phyloP scores from a whole-genome alignment of 2,888 invertebrate genomes.

The Cylindroiulus punctatus region DNA sequence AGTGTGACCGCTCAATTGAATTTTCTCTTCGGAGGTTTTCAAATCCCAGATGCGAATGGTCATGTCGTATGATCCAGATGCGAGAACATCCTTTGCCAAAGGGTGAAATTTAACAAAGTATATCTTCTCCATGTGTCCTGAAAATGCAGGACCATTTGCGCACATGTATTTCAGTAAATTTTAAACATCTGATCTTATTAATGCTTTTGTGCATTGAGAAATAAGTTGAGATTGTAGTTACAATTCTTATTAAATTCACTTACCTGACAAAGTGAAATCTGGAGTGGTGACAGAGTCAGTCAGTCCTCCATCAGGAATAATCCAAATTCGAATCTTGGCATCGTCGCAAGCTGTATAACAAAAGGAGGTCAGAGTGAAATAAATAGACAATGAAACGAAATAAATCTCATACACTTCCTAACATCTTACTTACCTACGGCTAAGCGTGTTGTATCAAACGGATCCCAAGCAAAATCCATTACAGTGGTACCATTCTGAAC shows the following conservation, averaged over 20 bases:
- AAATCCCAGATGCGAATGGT: slow-evolving; percentile 87
- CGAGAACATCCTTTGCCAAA: slow-evolving; percentile 83
- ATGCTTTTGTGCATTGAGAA: background rate
- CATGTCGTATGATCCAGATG: slow-evolving; percentile 90
- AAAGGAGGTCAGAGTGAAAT: background rate
- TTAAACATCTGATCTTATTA: no score
- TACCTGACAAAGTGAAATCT: slow-evolving; percentile 69
- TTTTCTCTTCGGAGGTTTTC: slow-evolving; percentile 70
- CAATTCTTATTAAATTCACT: background rate
- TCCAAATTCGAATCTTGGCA: slow-evolving; percentile 83
- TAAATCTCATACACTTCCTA: background rate
- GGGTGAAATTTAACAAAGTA: slow-evolving; percentile 93
- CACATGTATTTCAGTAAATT: slow-evolving; percentile 1
- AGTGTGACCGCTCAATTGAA: slow-evolving; percentile 78
- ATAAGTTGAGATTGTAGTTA: background rate
- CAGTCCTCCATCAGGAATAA: slow-evolving; percentile 78
- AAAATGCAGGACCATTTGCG: slow-evolving; percentile 49
- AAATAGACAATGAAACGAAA: background rate
- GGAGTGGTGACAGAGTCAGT: slow-evolving; percentile 83
- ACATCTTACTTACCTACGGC: slow-evolving; percentile 73
- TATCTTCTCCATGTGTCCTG: slow-evolving; percentile 88
- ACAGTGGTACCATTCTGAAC: slow-evolving; percentile 88
- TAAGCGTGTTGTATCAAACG: slow-evolving; percentile 81
- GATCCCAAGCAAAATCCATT: slow-evolving; percentile 95
- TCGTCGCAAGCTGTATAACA: slow-evolving; percentile 81